phyloP scores from a whole-genome alignment of 2,888 invertebrate species.

The Rhogogaster chlorosoma region DNA sequence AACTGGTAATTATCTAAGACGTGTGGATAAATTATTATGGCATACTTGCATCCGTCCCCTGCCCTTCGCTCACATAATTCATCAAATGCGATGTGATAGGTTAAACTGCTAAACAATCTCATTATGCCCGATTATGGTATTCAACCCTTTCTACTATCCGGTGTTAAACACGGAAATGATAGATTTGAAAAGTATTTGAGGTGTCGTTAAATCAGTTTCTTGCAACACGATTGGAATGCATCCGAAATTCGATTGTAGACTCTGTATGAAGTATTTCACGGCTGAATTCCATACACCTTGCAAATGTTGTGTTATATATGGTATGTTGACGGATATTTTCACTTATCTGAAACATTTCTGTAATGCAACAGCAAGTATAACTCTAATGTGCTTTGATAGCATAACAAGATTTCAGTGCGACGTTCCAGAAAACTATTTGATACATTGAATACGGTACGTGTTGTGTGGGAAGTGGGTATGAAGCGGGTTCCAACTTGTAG shows the following conservation, averaged over 20 bases:
- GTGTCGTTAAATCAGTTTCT: neutral
- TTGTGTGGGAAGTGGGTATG: neutral
- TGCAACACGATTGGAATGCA: neutral
- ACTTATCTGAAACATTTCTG: neutral
- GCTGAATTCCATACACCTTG: neutral
- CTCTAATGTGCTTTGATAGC: neutral
- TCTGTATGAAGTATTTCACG: neutral
- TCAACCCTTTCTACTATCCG: neutral
- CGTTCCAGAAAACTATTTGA: slow-evolving; percentile 2
- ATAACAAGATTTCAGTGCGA: neutral
- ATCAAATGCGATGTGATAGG: neutral
- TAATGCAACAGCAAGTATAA: neutral
- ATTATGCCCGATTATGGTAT: neutral
- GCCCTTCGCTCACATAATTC: neutral
- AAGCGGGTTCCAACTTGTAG: neutral
- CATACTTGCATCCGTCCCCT: neutral
- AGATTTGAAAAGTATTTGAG: neutral
- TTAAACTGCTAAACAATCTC: neutral
- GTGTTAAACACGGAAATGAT: neutral
- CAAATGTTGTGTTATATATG: neutral
- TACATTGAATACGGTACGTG: neutral
- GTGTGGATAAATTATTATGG: neutral
- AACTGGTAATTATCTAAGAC: neutral
- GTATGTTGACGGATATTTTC: neutral
- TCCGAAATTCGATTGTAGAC: neutral